phyloP scores from a whole-genome alignment of 1,140 invertebrate species.

The Venustaconcha ellipsiformis region DNA sequence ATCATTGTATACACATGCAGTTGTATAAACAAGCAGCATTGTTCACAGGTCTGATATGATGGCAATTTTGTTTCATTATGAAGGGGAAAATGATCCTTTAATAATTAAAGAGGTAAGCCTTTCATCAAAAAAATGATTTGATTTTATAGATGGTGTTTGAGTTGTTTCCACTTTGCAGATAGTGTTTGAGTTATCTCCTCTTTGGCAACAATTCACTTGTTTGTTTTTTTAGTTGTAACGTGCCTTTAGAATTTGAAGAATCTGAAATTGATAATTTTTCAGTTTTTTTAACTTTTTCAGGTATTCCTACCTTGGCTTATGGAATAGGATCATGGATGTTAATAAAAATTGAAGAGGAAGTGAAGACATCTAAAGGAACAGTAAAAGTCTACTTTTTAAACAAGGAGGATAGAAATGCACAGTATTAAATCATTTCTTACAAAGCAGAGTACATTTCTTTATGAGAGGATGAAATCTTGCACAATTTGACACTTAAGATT shows the following conservation, averaged over 20 bases:
- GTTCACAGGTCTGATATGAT: too few relatives aligned
- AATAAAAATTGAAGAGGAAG: slow-evolving; percentile 83
- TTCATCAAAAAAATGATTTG: background rate
- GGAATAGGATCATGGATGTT: slow-evolving; percentile 86
- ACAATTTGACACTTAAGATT: too few relatives aligned
- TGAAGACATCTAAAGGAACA: slow-evolving; percentile 78
- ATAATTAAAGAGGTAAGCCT: background rate
- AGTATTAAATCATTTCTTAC: too few relatives aligned
- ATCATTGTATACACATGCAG: too few relatives aligned
- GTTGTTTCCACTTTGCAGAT: background rate
- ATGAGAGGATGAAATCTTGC: too few relatives aligned
- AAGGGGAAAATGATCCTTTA: background rate
- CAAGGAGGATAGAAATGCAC: slow-evolving; percentile 76
- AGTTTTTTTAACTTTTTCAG: slow-evolving; percentile 69
- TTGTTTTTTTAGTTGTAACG: background rate
- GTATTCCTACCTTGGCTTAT: slow-evolving; percentile 90
- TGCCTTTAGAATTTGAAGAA: background rate
- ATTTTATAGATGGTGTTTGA: background rate
- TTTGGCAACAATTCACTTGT: background rate
- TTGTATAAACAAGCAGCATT: too few relatives aligned
- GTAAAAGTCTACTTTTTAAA: slow-evolving; percentile 89
- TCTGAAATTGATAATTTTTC: background rate
- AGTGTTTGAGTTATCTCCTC: background rate
- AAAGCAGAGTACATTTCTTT: too few relatives aligned
- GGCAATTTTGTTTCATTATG: background rate